Percentiles rank a stretch among this genome's conserved stretches.
phyloP scores from a whole-genome alignment of 2,113 vertebrate species.

The Phasianus colchicus region DNA sequence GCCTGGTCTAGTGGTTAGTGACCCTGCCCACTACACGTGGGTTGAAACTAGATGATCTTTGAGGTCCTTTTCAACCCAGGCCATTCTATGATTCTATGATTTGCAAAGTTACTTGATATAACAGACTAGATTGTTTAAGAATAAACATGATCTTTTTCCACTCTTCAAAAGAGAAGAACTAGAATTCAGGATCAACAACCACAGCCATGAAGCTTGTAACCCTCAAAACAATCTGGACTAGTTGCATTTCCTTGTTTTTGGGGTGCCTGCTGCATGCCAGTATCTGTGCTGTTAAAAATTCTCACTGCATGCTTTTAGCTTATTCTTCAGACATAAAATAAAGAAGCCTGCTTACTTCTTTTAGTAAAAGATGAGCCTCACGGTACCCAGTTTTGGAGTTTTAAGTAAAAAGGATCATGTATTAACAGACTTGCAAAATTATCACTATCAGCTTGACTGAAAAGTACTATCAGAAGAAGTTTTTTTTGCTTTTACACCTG shows the following conservation, averaged over 20 bases:
- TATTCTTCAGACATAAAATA: not conserved
- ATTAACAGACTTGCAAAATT: not conserved
- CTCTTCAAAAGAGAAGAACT: fast-evolving
- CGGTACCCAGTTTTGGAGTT: not conserved
- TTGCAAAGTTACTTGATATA: not conserved
- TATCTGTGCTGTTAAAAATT: not conserved
- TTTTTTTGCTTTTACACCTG: not conserved
- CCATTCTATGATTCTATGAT: not conserved
- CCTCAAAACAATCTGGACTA: not conserved
- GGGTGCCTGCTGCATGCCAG: not conserved
- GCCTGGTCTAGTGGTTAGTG: no score
- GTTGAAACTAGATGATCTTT: no score
- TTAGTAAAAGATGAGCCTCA: not conserved
- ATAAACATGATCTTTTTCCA: not conserved
- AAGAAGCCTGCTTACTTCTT: not conserved
- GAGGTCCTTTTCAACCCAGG: no score
- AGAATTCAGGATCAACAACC: not conserved
- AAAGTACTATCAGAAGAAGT: not conserved
- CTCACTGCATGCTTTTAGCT: not conserved
- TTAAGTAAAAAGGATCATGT: not conserved
- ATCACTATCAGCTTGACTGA: not conserved
- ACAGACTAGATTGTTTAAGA: not conserved
- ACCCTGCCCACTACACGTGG: no score
- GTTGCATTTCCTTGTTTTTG: not conserved
- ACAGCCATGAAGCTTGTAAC: not conserved